Evolutionary conservation across 2,888 invertebrate species (phyloP), one percentile per base, ranked within the genome.

Genomic region (Dione juno): DNA sequence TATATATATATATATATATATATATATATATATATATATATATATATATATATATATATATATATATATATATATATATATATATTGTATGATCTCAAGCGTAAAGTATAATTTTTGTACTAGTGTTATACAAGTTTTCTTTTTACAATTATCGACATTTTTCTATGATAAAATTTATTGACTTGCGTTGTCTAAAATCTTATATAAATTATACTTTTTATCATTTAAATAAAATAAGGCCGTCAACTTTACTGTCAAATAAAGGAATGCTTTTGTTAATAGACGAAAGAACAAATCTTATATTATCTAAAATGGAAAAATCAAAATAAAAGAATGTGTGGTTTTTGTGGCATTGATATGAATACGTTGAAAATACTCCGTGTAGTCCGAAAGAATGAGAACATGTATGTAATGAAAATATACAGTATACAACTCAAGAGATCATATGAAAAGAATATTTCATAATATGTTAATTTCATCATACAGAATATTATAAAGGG

Each of bases 341-440:
- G 3, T 13, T 59, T 41, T 43, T 40, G 19, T 59, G 58, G 14
- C 40, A 40, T 19, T 41, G 19, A 58, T 41, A 10, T 19, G 16
- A 40, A 40, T 54, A 54, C 54, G 54, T 35, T 35, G n/a, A 54
- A 54, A n/a, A 35, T 35, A 35, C 35, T 54, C n/a, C n/a, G n/a
- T 53, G 53, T 28, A n/a, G 35, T 54, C 54, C n/a, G n/a, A 16
- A 54, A 35, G 54, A n/a, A 54, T 35, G 9, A 54, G 9, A 35
- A 9, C n/a, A 54, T 35, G 10, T 35, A 54, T 54, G 28, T 50
- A 50, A 19, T 11, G 19, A 19, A 10, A 50, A 19, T 19, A 50
- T 50, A 10, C 16, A 19, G 50, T 16, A 28, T 53, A 28, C 3
- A 28, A 37, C 5, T 54, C 54, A 37, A n/a, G 54, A 54, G 35